phyloP scores from a whole-genome alignment of 2,888 invertebrate genomes.

The Pheosia gnoma region DNA sequence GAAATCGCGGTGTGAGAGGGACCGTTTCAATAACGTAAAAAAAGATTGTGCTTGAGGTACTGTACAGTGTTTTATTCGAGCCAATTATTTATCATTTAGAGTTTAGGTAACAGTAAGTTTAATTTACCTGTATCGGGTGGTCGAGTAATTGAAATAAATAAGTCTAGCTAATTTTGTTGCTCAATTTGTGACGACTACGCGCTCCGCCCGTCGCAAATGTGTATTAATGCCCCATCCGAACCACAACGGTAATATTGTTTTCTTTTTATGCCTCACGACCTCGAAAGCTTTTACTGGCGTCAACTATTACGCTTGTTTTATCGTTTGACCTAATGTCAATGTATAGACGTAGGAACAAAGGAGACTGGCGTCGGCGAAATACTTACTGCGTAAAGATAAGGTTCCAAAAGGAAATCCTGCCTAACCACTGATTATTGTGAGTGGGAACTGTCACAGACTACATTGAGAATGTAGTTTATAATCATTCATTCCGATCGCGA shows the following conservation, averaged over 20 bases:
- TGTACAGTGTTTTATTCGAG: slow-evolving; percentile 22
- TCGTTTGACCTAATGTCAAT: slow-evolving; percentile 64
- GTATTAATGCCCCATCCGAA: slow-evolving; percentile 77
- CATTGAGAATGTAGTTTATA: slow-evolving; percentile 30
- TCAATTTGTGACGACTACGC: slow-evolving; percentile 72
- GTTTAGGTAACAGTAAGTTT: slow-evolving; percentile 23
- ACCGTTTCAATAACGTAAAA: too few relatives aligned
- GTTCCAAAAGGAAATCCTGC: slow-evolving; percentile 39
- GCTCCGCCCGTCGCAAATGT: slow-evolving; percentile 63
- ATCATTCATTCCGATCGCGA: slow-evolving; percentile 36
- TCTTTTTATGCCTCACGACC: slow-evolving; percentile 71
- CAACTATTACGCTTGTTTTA: slow-evolving; percentile 74
- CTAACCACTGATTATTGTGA: slow-evolving; percentile 45
- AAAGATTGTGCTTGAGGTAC: slow-evolving; percentile 8
- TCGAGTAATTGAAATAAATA: slow-evolving; percentile 42
- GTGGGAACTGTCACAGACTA: slow-evolving; percentile 35
- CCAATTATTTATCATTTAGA: slow-evolving; percentile 23
- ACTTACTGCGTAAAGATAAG: slow-evolving; percentile 37
- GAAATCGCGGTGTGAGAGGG: too few relatives aligned
- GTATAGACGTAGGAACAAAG: slow-evolving; percentile 51
- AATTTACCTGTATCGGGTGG: slow-evolving; percentile 37
- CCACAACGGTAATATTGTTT: slow-evolving; percentile 75
- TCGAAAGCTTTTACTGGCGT: slow-evolving; percentile 74
- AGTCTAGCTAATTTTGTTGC: slow-evolving; percentile 63
- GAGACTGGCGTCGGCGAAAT: slow-evolving; percentile 35